Percentiles rank a stretch among this genome's conserved stretches.
Conservation (phyloP, 1,140 invertebrate species). For the Camponotus floridanus region DNA sequence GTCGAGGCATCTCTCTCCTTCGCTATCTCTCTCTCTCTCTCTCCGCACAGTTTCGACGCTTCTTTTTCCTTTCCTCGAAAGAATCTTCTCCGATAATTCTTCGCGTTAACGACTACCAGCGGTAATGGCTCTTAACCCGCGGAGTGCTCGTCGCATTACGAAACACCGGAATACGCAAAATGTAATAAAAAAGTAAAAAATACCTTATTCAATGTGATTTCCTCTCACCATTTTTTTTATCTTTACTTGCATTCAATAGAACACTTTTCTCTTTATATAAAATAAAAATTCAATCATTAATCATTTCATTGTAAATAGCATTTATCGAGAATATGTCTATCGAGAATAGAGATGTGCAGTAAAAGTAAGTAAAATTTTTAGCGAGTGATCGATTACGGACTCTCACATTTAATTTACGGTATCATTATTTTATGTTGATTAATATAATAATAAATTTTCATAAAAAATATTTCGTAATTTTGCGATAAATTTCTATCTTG, state of each 20-base stretch:
- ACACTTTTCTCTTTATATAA: not conserved
- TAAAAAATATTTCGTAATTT: not conserved
- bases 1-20: not conserved
- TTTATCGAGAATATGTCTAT: not conserved
- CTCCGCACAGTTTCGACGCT: slow-evolving; percentile 43
- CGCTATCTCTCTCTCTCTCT: not conserved
- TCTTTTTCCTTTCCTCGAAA: slow-evolving; percentile 31
- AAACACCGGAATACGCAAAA: slow-evolving; percentile 15
- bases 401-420: not conserved
- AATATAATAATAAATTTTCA: not conserved
- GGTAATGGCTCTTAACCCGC: slow-evolving; percentile 54
- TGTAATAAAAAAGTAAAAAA: slow-evolving; percentile 12
- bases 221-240: not conserved
- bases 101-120: slow-evolving; percentile 55
- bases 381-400: not conserved
- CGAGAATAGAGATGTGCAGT: not conserved
- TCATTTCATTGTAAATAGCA: not conserved
- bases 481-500: not conserved
- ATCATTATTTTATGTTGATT: slow-evolving; percentile 1
- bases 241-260: not conserved
- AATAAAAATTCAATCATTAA: slow-evolving; percentile 11
- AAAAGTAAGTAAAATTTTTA: slow-evolving; percentile 5
- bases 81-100: slow-evolving; percentile 45
- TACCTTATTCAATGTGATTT: not conserved
- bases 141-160: slow-evolving; percentile 35